phyloP scores from a whole-genome alignment of 2,113 vertebrate genomes.

The Hiodon tergisus region DNA sequence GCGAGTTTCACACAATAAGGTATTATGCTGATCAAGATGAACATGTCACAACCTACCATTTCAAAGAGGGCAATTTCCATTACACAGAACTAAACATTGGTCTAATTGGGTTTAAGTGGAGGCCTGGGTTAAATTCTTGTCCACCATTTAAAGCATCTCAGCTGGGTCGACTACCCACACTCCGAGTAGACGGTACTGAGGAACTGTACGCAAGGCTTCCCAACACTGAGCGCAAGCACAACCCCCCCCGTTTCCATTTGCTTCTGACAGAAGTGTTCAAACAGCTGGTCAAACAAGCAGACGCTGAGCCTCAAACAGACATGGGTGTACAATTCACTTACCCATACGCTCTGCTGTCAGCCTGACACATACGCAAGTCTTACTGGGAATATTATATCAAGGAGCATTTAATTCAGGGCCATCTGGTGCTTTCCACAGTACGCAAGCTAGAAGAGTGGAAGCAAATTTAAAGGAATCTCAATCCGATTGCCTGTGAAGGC shows the following conservation, averaged over 20 bases:
- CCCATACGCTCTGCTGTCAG: not conserved
- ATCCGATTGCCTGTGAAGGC: too few relatives aligned
- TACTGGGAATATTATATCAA: not conserved
- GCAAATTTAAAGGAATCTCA: not conserved
- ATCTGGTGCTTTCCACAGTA: slow-evolving; percentile 6
- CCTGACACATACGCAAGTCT: not conserved
- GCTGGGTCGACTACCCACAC: too few relatives aligned
- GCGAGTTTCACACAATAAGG: too few relatives aligned
- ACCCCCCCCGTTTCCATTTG: slow-evolving; percentile 2
- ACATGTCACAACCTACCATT: too few relatives aligned
- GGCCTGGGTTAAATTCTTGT: too few relatives aligned
- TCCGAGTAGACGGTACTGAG: not conserved
- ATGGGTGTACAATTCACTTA: too few relatives aligned
- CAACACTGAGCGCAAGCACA: not conserved
- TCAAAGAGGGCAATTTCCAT: too few relatives aligned
- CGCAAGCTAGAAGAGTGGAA: slow-evolving; percentile 4
- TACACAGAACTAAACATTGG: too few relatives aligned
- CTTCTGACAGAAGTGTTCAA: slow-evolving; percentile 21
- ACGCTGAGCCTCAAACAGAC: not conserved
- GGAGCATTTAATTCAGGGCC: not conserved
- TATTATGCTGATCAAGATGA: too few relatives aligned
- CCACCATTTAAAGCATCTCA: too few relatives aligned
- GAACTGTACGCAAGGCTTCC: not conserved
- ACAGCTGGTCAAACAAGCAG: slow-evolving; percentile 35
- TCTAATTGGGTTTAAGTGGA: too few relatives aligned